Evolutionary conservation across 2,888 invertebrate genomes (phyloP), one percentile per base, ranked within the genome.

Genomic region (Argyra leucocephala): DNA sequence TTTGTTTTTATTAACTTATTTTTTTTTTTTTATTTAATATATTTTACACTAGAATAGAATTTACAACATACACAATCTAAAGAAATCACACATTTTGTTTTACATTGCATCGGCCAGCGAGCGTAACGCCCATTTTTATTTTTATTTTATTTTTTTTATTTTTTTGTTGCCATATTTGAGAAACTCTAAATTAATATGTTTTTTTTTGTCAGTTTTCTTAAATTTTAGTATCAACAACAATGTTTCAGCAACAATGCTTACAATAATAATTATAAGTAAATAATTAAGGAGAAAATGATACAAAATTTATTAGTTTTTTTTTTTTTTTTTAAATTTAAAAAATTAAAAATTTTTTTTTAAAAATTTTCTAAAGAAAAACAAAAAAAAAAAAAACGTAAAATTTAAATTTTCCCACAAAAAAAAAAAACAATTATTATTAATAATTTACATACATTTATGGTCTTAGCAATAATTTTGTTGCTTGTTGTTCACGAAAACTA

Each of bases 401-500:
- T 31, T 31, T 15, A 22, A 21, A 22, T 21, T 58, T 58, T 1
- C 10, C 18, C 5, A 21, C 22, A 58, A 57, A 57, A 12, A 4
- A n/a, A 21, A 57, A 31, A 7, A 31, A 7, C 31, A 2, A 31
- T 4, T 10, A 7, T 6, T 7, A 26, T 26, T 31, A 31, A 31
- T 31, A 31, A 31, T 31, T 10, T 10, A 31, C 31, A 31, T 64
- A 63, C 69, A 66, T 67, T 74, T 76, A 78, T 66, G 79, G 78
- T 69, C 79, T 71, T 61, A 78, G 70, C 22, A 78, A 74, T 58
- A 78, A 71, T 67, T 78, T 78, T 23, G 76, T 73, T 66, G 72
- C 70, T 66, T 76, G 75, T 21, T 65, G 78, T 68, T 78, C 78
- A 64, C 78, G 75, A 66, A 78, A 78, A 78, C 77, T 67, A 67